Percentiles rank a stretch among this genome's conserved stretches.
Evolutionary conservation across 2,113 vertebrate genomes (phyloP).

Genomic region (Beaufortia kweichowensis): DNA sequence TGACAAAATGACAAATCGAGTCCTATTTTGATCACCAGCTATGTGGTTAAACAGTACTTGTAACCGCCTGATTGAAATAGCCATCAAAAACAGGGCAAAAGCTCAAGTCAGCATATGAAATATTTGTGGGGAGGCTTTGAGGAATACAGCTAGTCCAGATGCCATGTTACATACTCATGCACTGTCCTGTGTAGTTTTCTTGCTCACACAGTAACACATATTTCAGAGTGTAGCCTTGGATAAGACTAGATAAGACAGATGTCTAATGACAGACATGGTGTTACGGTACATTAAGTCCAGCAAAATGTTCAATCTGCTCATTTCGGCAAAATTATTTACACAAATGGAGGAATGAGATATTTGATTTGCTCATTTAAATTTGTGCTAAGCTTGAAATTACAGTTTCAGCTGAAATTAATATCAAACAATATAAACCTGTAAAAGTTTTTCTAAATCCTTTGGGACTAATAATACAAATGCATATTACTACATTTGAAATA

Average conservation of each 20-base stretch:
- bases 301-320: neutral
- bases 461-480: neutral
- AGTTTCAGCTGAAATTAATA: neutral
- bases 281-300: neutral
- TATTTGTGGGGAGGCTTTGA: conserved; percentile 27
- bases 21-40: conserved; percentile 22
- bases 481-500: neutral
- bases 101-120: conserved; percentile 39
- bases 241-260: neutral
- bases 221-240: neutral
- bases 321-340: neutral
- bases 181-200: conserved; percentile 47
- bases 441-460: neutral
- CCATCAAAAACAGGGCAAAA: conserved; percentile 1
- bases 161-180: conserved; percentile 46
- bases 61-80: neutral
- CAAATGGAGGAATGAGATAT: neutral
- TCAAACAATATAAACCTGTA: neutral
- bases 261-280: neutral
- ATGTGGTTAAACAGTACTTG: conserved; percentile 3
- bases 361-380: neutral
- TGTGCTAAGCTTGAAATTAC: neutral
- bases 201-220: conserved; percentile 15
- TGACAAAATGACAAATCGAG: conserved; percentile 9
- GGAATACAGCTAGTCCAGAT: conserved; percentile 36